Conservation (phyloP, 2,797 vertebrate species). For the Parambassis ranga region DNA sequence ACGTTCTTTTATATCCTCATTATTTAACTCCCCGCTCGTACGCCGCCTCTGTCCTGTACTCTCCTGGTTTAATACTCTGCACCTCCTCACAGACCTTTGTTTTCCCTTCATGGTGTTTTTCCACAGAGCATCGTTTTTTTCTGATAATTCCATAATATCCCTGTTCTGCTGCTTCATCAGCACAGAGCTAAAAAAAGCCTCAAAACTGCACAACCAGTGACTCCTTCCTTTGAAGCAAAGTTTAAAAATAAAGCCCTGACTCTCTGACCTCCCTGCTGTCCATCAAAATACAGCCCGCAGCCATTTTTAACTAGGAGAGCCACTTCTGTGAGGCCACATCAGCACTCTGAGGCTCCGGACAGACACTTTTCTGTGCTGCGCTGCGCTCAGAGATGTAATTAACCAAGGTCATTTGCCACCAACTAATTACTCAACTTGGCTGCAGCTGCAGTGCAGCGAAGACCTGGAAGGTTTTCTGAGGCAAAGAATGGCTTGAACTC, state of each 20-base stretch:
- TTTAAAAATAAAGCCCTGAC: neutral
- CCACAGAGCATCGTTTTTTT: too few relatives aligned
- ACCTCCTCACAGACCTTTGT: neutral
- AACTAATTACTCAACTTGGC: slow-evolving; percentile 43
- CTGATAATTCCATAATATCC: too few relatives aligned
- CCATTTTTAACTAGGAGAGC: neutral
- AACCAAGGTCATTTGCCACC: slow-evolving; percentile 40
- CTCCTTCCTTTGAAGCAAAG: neutral
- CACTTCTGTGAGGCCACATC: neutral
- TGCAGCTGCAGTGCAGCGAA: slow-evolving; percentile 6
- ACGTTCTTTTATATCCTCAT: neutral
- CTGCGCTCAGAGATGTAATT: slow-evolving; percentile 24
- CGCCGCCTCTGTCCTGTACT: too few relatives aligned
- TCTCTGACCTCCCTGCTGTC: slow-evolving; percentile 10
- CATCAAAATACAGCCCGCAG: slow-evolving; percentile 17
- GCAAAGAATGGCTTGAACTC: slow-evolving; percentile 2
- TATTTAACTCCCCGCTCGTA: neutral
- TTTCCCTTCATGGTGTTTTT: too few relatives aligned
- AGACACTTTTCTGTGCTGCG: neutral
- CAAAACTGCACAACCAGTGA: neutral
- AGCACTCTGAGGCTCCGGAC: neutral
- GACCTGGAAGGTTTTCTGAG: slow-evolving; percentile 2
- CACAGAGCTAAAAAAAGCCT: neutral
- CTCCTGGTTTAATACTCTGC: too few relatives aligned
- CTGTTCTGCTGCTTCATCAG: neutral